Conservation (phyloP, 2,113 vertebrate genomes). For the Limnothrissa miodon region DNA sequence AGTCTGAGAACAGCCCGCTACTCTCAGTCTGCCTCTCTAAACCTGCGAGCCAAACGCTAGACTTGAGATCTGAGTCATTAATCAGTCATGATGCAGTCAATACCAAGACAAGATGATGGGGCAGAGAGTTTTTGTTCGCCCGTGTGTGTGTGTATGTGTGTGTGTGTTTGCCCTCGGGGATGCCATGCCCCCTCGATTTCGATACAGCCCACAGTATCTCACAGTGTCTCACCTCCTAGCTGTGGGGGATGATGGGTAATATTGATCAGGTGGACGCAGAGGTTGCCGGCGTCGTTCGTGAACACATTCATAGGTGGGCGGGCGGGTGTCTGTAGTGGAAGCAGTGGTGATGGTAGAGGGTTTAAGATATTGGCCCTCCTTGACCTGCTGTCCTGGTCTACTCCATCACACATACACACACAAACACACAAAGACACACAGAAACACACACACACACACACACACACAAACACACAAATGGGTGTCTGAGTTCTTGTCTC, state of each 20-base stretch:
- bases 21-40: background rate
- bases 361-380: background rate
- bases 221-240: constrained; percentile 2
- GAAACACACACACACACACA: no score
- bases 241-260: background rate
- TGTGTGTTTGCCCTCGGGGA: background rate
- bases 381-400: background rate
- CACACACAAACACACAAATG: background rate
- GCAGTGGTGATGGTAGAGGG: background rate
- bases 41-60: background rate
- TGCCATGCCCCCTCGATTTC: background rate
- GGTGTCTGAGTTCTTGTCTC: background rate
- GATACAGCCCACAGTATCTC: background rate
- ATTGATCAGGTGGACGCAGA: background rate
- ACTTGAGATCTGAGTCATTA: background rate
- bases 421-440: no score
- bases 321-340: background rate
- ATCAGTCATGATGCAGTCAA: constrained; percentile 7
- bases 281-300: background rate
- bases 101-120: background rate
- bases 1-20: background rate
- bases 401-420: no score
- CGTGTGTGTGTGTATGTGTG: background rate
- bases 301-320: background rate
- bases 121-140: background rate